Conservation (phyloP, 2,797 vertebrate genomes). For the Macropus fuliginosus region DNA sequence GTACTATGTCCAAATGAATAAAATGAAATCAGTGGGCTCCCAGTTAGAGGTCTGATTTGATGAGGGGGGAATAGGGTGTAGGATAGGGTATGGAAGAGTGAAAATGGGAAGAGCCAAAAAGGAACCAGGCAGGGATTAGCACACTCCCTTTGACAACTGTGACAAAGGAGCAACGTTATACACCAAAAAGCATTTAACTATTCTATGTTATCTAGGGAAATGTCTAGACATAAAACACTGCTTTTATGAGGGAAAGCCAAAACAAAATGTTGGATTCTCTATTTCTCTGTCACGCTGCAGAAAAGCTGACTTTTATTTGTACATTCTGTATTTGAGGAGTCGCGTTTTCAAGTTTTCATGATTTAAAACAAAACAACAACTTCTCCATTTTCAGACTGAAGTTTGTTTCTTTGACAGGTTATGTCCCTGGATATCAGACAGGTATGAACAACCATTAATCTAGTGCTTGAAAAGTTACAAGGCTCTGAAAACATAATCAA, state of each 20-base stretch:
- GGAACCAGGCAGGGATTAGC: slow-evolving; percentile 44
- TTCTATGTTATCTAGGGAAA: slow-evolving; percentile 29
- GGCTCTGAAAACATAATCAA: neutral
- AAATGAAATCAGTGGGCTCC: slow-evolving; percentile 38
- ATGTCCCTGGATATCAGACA: neutral
- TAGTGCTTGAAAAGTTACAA: neutral
- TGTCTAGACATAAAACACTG: slow-evolving; percentile 36
- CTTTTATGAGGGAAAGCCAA: slow-evolving; percentile 30
- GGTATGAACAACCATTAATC: neutral
- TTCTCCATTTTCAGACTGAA: neutral
- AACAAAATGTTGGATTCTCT: slow-evolving; percentile 16
- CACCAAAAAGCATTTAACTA: slow-evolving; percentile 42
- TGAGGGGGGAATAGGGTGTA: slow-evolving; percentile 38
- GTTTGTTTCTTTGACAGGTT: neutral
- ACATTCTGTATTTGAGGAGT: neutral
- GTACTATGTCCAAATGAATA: neutral
- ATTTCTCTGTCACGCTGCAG: neutral
- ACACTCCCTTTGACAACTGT: slow-evolving; percentile 28
- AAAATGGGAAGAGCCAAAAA: slow-evolving; percentile 55
- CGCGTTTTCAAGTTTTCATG: neutral
- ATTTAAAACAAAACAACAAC: neutral
- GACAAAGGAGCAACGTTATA: slow-evolving; percentile 47
- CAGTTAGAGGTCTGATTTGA: slow-evolving; percentile 5
- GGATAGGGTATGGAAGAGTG: neutral
- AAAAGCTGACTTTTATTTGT: neutral